A percentile compares a stretch with the other conserved stretches of the same genome.
These are phyloP conservation scores for Henricia sp. DNA, from an alignment of 53 echinoderm and acorn worm species.

Conservation along the genomic window DNA sequence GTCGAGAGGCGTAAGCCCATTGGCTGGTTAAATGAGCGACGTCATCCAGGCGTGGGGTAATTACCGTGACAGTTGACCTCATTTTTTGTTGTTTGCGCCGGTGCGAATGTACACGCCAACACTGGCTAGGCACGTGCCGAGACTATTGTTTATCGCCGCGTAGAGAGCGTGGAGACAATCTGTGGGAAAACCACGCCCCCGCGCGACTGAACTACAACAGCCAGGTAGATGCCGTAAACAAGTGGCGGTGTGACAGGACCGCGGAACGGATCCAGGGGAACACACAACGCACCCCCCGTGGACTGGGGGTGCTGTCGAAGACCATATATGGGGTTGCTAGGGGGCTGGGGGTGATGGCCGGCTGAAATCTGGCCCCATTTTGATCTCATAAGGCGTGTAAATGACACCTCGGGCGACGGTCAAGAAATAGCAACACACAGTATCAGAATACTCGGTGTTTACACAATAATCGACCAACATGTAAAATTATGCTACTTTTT, in stretches of 20 bases:
- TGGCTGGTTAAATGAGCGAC: slow-evolving; percentile 37
- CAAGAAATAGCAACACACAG: slow-evolving; percentile 56
- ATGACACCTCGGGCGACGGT: slow-evolving; percentile 31
- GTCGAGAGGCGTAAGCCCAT: slow-evolving; percentile 45
- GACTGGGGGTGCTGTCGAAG: not conserved
- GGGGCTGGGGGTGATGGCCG: slow-evolving; percentile 7
- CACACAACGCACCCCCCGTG: not conserved
- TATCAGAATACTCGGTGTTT: slow-evolving; percentile 40
- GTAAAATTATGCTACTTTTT: not conserved
- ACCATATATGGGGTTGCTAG: not conserved
- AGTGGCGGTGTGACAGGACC: not conserved
- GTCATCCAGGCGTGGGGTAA: slow-evolving; percentile 64
- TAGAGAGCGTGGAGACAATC: slow-evolving; percentile 57
- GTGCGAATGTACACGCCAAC: slow-evolving; percentile 40
- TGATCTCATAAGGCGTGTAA: slow-evolving; percentile 3
- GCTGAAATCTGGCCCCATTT: not conserved
- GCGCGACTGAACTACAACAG: not conserved
- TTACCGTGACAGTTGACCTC: slow-evolving; percentile 65
- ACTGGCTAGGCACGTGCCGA: slow-evolving; percentile 64
- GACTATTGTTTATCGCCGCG: slow-evolving; percentile 57
- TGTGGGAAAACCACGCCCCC: slow-evolving; percentile 81
- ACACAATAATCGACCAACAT: slow-evolving; percentile 34
- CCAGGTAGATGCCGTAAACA: slow-evolving; percentile 41
- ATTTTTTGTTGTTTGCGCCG: slow-evolving; percentile 30
- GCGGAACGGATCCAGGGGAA: not conserved